Percentiles rank a stretch among this genome's conserved stretches.
These are phyloP conservation scores for Xenops minutus DNA, from an alignment of 2,797 vertebrate species.

Conservation along the genomic window DNA sequence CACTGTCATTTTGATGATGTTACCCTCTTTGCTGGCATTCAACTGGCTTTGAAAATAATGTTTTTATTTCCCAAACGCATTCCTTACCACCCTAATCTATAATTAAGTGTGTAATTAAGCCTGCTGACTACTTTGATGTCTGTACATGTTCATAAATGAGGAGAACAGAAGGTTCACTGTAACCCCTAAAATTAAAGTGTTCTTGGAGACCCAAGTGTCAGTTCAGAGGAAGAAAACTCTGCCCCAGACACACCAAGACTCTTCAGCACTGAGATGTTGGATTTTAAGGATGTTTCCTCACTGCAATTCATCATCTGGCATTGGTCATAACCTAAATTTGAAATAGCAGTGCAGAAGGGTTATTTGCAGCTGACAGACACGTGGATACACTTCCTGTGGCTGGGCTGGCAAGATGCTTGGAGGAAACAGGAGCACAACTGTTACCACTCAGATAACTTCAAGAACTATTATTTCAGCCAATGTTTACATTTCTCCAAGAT, in stretches of 20 bases:
- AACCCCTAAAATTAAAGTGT: background rate
- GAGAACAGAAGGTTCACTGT: background rate
- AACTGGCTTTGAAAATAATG: background rate
- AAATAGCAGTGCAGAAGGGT: background rate
- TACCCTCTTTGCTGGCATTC: background rate
- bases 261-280: background rate
- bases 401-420: background rate
- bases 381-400: background rate
- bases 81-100: background rate
- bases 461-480: background rate
- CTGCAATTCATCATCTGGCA: background rate
- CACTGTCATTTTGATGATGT: background rate
- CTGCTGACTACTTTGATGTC: slow-evolving; percentile 46
- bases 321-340: background rate
- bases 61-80: slow-evolving; percentile 37
- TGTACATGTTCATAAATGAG: background rate
- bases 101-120: slow-evolving; percentile 54
- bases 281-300: background rate
- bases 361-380: background rate
- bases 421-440: background rate
- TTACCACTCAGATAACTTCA: background rate
- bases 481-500: background rate
- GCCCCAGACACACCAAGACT: background rate
- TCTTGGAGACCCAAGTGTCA: background rate
- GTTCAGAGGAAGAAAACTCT: background rate